These are phyloP conservation scores for Lerista edwardsae DNA, from an alignment of 2,797 vertebrate species.

Conservation along the genomic window DNA sequence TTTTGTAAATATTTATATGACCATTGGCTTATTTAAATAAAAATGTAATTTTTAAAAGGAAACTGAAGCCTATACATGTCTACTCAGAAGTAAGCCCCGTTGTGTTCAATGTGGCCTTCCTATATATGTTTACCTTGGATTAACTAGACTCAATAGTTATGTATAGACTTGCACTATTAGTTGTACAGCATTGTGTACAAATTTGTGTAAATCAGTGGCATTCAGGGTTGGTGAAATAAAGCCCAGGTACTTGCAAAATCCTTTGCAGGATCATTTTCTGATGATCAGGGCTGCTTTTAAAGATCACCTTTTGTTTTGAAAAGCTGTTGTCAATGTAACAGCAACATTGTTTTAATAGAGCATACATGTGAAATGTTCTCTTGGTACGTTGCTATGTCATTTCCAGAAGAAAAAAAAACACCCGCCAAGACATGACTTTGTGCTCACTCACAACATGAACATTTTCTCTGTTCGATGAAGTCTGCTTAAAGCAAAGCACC, in stretches of 20 bases:
- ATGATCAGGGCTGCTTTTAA: conserved; percentile 59
- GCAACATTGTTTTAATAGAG: conserved; percentile 61
- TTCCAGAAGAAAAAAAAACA: conserved; percentile 52
- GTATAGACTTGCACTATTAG: no score
- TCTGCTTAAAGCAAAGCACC: conserved; percentile 44
- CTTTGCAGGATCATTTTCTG: conserved; percentile 60
- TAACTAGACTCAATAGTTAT: no score
- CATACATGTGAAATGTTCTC: conserved; percentile 62
- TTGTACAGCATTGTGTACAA: no score
- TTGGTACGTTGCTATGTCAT: conserved; percentile 49
- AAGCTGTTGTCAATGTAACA: conserved; percentile 49
- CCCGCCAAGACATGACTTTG: conserved; percentile 10
- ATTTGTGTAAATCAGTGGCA: no score
- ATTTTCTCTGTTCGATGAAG: conserved; percentile 45
- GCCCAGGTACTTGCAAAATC: background rate
- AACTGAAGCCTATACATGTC: no score
- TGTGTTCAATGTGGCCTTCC: no score
- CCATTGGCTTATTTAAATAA: no score
- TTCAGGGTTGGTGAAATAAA: background rate
- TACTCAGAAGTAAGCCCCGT: no score
- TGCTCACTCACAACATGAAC: background rate
- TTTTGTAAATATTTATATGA: no score
- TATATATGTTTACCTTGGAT: no score
- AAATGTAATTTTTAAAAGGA: no score
- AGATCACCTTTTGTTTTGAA: conserved; percentile 57